Percentiles rank a stretch among this genome's conserved stretches.
Evolutionary conservation across 2,797 vertebrate genomes (phyloP).

Genomic region (Melanotaenia maccullochi): DNA sequence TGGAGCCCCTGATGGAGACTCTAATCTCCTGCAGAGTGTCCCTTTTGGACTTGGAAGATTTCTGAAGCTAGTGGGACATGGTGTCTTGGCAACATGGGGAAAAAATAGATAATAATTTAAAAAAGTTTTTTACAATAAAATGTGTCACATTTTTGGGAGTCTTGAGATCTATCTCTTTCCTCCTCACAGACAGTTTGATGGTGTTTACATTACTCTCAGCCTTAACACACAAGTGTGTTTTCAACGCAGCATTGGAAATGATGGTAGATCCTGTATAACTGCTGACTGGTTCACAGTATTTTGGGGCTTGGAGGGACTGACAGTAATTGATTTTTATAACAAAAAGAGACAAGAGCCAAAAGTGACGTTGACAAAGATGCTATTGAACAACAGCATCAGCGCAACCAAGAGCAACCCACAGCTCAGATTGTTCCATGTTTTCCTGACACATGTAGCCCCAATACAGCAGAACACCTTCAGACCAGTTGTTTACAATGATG

Average conservation of each 20-base stretch:
- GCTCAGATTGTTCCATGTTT: not conserved
- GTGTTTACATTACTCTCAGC: too few relatives aligned
- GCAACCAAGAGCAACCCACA: not conserved
- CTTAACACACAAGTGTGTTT: too few relatives aligned
- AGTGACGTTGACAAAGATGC: not conserved
- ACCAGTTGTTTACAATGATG: not conserved
- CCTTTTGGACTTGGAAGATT: too few relatives aligned
- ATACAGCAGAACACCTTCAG: not conserved
- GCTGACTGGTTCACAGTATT: too few relatives aligned
- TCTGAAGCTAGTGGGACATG: too few relatives aligned
- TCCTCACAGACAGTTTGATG: too few relatives aligned
- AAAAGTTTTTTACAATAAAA: not conserved
- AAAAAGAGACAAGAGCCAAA: not conserved
- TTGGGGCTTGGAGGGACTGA: not conserved
- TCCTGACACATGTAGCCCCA: not conserved
- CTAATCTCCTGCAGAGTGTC: not conserved
- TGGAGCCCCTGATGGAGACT: not conserved
- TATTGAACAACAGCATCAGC: not conserved
- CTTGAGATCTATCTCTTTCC: not conserved
- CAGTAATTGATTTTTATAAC: not conserved
- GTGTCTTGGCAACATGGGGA: too few relatives aligned
- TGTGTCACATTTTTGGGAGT: not conserved
- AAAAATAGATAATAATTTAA: too few relatives aligned
- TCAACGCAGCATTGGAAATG: not conserved
- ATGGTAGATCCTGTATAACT: not conserved